Conservation (phyloP, 2,797 vertebrate genomes). For the Astyanax mexicanus region DNA sequence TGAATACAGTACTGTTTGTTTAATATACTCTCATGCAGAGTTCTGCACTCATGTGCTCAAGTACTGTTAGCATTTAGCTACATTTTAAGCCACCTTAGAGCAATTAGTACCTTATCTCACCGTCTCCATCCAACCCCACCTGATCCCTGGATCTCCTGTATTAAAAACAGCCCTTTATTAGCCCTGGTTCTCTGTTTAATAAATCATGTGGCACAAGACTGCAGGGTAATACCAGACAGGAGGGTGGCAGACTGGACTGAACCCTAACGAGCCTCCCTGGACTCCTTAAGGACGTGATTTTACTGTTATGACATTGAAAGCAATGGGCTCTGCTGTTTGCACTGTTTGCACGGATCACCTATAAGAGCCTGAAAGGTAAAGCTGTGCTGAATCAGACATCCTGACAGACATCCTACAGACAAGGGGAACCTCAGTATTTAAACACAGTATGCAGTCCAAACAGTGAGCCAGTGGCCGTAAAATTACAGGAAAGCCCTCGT, state of each 20-base stretch:
- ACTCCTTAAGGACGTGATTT: constrained; percentile 19
- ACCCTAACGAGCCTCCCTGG: background rate
- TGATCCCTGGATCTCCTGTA: constrained; percentile 10
- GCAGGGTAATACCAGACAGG: constrained; percentile 21
- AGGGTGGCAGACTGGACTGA: constrained; percentile 3
- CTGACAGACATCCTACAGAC: too few relatives aligned
- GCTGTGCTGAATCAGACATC: background rate
- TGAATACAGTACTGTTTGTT: too few relatives aligned
- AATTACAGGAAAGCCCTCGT: background rate
- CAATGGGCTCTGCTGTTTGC: background rate
- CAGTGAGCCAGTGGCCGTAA: background rate
- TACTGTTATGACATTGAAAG: background rate
- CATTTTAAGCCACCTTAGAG: background rate
- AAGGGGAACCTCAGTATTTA: background rate
- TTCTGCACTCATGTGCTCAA: too few relatives aligned
- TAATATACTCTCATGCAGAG: too few relatives aligned
- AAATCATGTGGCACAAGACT: constrained; percentile 38
- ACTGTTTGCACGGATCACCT: background rate
- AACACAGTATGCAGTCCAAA: background rate
- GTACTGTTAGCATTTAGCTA: too few relatives aligned
- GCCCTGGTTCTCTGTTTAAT: constrained; percentile 5
- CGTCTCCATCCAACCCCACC: constrained; percentile 32
- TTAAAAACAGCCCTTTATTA: constrained; percentile 50
- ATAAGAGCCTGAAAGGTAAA: background rate
- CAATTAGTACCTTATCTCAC: constrained; percentile 39